phyloP scores from a whole-genome alignment of 2,113 vertebrate species.

The Mobula birostris region DNA sequence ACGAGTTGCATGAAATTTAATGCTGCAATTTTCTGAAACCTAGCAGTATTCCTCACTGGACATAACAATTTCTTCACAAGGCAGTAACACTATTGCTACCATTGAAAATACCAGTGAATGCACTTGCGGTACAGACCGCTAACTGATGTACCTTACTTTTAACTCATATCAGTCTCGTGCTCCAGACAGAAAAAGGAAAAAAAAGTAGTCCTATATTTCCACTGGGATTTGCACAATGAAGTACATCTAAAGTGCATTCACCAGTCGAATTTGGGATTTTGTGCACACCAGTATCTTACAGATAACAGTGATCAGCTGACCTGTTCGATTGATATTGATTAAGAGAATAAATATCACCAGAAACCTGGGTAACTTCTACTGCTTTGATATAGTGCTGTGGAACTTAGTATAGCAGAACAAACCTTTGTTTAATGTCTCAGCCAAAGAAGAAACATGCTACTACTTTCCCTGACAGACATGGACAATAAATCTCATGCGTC shows the following conservation, averaged over 20 bases:
- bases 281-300: not conserved
- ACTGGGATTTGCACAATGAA: not conserved
- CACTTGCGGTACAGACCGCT: not conserved
- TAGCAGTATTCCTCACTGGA: not conserved
- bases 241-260: not conserved
- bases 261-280: not conserved
- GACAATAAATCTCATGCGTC: not conserved
- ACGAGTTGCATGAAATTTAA: constrained; percentile 1
- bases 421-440: not conserved
- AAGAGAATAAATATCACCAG: not conserved
- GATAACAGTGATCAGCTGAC: not conserved
- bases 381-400: not conserved
- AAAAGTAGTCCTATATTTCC: not conserved
- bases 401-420: not conserved
- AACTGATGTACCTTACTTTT: not conserved
- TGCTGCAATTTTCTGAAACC: not conserved
- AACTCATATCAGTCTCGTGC: not conserved
- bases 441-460: not conserved
- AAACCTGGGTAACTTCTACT: not conserved
- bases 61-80: not conserved
- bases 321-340: not conserved
- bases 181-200: not conserved
- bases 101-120: not conserved
- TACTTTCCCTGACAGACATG: not conserved
- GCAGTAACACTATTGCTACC: not conserved